Evolutionary conservation across 2,797 vertebrate genomes (phyloP), one percentile per base, ranked within the genome.

Genomic region (Garrulus glandarius): DNA sequence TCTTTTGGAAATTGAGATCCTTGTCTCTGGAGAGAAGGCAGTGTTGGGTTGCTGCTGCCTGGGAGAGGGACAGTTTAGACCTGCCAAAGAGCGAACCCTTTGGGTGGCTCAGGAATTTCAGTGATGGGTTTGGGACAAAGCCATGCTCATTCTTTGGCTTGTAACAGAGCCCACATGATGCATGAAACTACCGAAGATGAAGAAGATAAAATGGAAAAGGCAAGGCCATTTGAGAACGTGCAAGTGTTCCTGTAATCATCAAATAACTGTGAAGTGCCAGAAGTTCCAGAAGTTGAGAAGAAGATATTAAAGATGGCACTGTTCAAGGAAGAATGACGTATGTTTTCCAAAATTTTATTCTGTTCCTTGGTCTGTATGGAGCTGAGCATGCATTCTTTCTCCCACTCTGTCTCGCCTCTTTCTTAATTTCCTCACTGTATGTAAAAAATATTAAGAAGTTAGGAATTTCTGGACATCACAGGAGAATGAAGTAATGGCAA

Each of bases 391-490:
- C 19, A 56, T 59, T 24, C 5, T 53, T 79, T 37, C 61, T 95
- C 71, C 37, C 34, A 77, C 56, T 83, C 26, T 1, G 0, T 77
- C 50, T 83, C 0, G 0, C 12, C 10, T 69, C n/a, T 75, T 71
- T 71, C 46, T 81, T 59, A 37, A 34, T 85, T 87, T 85, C 30
- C 67, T 43, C 44, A 59, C 18, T 72, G 15, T 50, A 84, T 75
- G 83, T 43, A 65, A 93, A 92, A 95, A 60, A 9, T n/a, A 82
- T 92, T 53, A 70, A 74, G 78, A 87, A 53, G 1, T 57, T 63
- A 52, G 56, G 55, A 94, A 79, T 96, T 95, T 80, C 88, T 78
- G 80, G 84, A 91, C 82, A 92, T 88, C 50, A 59, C 50, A 84
- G 68, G 36, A 52, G 22, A 84, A 68, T 61, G 52, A 92, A 84